Evolutionary conservation across 2,888 invertebrate genomes (phyloP).

Genomic region (Monoplex corrugatus): DNA sequence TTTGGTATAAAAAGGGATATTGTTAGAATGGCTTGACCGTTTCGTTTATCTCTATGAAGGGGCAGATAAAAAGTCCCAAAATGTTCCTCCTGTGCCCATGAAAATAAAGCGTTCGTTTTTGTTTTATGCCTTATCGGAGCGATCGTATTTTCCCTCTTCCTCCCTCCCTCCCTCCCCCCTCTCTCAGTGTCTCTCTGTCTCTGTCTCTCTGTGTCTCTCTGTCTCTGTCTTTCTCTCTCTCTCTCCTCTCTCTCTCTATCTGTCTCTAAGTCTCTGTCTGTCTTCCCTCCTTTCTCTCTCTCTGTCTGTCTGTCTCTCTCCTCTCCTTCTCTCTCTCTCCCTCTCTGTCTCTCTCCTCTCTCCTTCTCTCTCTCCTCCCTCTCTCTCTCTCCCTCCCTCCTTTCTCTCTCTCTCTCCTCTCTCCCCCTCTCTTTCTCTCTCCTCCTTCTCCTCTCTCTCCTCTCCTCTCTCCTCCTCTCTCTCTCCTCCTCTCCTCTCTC

Average conservation of each 20-base stretch:
- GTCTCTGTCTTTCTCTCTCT: not conserved
- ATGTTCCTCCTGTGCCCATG: too few relatives aligned
- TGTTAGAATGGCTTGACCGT: too few relatives aligned
- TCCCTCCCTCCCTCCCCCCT: not conserved
- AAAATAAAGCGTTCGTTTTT: too few relatives aligned
- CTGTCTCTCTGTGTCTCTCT: not conserved
- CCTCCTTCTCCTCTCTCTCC: not conserved
- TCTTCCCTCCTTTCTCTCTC: not conserved
- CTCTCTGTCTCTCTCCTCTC: not conserved
- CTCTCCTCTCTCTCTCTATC: not conserved
- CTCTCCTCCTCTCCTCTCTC: not conserved
- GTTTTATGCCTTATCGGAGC: too few relatives aligned
- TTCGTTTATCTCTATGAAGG: too few relatives aligned
- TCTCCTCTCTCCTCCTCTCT: not conserved
- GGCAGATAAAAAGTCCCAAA: too few relatives aligned
- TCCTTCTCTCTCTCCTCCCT: not conserved
- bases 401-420: not conserved
- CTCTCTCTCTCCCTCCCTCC: not conserved
- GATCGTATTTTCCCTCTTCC: not conserved
- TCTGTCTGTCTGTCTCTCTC: not conserved
- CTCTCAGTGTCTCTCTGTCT: slow-evolving; percentile 10
- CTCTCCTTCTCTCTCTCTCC: not conserved
- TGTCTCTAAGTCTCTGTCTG: not conserved
- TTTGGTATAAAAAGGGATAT: too few relatives aligned
- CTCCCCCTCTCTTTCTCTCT: not conserved